Base-by-base conservation (phyloP, 2,888 invertebrate genomes). In the Catocala sponsa region DNA sequence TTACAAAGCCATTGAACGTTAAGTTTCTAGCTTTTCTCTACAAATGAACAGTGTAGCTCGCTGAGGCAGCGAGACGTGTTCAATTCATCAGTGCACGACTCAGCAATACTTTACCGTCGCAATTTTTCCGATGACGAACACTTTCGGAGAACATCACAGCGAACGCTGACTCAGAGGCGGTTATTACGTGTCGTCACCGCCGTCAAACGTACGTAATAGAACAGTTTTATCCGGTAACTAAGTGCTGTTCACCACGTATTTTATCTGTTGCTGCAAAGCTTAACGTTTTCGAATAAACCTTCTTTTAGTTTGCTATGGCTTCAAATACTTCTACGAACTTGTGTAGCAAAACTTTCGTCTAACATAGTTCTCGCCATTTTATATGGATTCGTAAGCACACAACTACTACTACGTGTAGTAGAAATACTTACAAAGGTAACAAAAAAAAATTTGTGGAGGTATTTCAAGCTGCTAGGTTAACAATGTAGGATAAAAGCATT, bases 111-210 rank as follows among this genome's bases (percentile, higher is more conserved):
- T 59, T 54, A 68, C 69, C 38, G 58, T 71, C 65, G 82, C 83
- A 83, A 82, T 86, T 85, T 88, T 88, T 86, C 81, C 84, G 82
- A 88, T 89, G 89, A 88, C 88, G 76, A 85, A 84, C 86, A 84
- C 78, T 88, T 88, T 86, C 76, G 61, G 68, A 76, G 75, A 76
- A 65, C 68, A 57, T 76, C 79, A 61, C 72, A 67, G 63, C 38
- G 65, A 74, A 72, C 58, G 85, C 84, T 84, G 83, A 83, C 78
- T 83, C 81, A 79, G 80, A 48, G 61, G 58, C 33, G 65, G 68
- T 70, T 76, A 80, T 80, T 82, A 83, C 68, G 53, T 76, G 74
- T 76, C 75, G 61, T 69, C 69, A 73, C 70, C 77, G 78, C 63
- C 63, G 65, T 76, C 68, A 74, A 63, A 63, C 59, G 58, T 60